Base-by-base conservation (phyloP, 2,113 vertebrate genomes). In the Brachyistius frenatus region DNA sequence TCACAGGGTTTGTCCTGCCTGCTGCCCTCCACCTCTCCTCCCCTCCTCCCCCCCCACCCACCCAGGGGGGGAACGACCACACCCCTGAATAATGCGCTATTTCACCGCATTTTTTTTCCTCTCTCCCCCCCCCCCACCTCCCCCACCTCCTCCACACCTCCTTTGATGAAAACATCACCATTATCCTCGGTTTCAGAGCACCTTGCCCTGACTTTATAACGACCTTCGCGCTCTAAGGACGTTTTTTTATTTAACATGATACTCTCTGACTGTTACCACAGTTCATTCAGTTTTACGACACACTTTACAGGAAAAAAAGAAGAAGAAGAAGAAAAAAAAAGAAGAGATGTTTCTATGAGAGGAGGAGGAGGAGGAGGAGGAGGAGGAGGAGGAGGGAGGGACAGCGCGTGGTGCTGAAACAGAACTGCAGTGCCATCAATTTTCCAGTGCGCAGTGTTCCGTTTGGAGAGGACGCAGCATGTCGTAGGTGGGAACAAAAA, bases 371-470 rank as follows among this genome's bases (percentile, higher is more conserved):
- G 46, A 49, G 3, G 46, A 49, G 9, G 46, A 49, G 6, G 50
- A 9, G 3, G 30, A 1, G 47, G 14, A 46, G 44, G 0, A 7
- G 37, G 31, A 16, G 39, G 76, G 31, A 33, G 46, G 66, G 63
- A 64, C 16, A 63, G 85, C 69, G 54, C 80, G 8, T 11, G 85
- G 81, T 64, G 85, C 86, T 85, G 76, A 76, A 78, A 85, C 67
- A 73, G 78, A 89, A 87, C 89, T 92, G 93, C 93, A 90, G 90
- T 90, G 91, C 81, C 87, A 92, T 94, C 83, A 93, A 89, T 93
- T 89, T 77, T 66, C 60, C 64, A 66, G 35, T 85, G 85, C 88
- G 86, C 84, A 87, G 37, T 80, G 55, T 35, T 62, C 30, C 23
- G 53, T 9, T 9, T 7, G 37, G 41, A 9, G 30, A 56, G 54